Conservation (phyloP, 53 echinoderm and acorn worm species). For the Glandiceps talaboti region DNA sequence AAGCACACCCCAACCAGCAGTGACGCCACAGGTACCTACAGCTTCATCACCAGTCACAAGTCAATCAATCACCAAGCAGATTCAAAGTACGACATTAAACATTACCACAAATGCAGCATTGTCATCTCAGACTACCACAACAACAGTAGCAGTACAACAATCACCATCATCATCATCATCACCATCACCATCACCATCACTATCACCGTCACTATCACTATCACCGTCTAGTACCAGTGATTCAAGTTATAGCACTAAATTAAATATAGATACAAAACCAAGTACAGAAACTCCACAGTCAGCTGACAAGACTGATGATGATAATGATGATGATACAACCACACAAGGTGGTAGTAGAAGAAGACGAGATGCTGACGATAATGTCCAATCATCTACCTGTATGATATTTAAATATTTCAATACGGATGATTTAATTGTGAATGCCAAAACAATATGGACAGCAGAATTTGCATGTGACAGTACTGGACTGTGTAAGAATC, state of each 20-base stretch:
- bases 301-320: no score
- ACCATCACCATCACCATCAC: not conserved
- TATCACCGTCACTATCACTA: not conserved
- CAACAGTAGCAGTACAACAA: not conserved
- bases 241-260: not conserved
- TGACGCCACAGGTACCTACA: not conserved
- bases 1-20: not conserved
- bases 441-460: constrained; percentile 13
- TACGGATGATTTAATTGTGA: not conserved
- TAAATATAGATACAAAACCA: no score
- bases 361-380: not conserved
- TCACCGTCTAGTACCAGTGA: not conserved
- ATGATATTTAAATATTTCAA: not conserved
- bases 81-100: not conserved
- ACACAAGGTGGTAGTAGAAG: no score
- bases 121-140: not conserved
- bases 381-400: constrained; percentile 7
- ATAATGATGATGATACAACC: no score
- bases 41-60: not conserved
- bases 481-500: not conserved
- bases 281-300: no score
- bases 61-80: not conserved
- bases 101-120: not conserved
- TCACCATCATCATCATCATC: not conserved
- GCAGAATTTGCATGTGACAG: constrained; percentile 15